Conservation (phyloP, 2,888 invertebrate species). For the Diarsia dahlii region DNA sequence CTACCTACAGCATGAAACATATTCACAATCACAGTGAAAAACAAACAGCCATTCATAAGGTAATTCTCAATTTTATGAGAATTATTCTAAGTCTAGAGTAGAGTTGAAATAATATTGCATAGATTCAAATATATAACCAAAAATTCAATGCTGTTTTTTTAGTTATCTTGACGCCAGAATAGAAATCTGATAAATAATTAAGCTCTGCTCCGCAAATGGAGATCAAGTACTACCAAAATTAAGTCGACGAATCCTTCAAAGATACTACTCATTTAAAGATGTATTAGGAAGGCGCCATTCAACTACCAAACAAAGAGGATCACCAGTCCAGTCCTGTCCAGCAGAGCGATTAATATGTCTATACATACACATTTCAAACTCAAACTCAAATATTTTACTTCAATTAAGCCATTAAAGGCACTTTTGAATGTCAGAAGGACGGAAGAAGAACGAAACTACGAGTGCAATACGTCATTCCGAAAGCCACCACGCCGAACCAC, state of each 20-base stretch:
- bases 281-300: neutral
- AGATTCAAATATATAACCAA: neutral
- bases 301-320: neutral
- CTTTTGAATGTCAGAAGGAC: too few relatives aligned
- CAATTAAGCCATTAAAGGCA: too few relatives aligned
- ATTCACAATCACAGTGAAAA: slow-evolving; percentile 6
- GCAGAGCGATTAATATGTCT: neutral
- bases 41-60: neutral
- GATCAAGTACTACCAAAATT: neutral
- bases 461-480: too few relatives aligned
- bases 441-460: too few relatives aligned
- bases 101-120: neutral
- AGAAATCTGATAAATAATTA: slow-evolving; percentile 1
- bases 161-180: neutral
- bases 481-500: too few relatives aligned
- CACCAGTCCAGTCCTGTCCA: neutral
- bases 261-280: neutral
- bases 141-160: neutral
- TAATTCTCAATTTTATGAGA: neutral
- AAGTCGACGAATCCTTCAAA: neutral
- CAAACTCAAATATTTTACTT: too few relatives aligned
- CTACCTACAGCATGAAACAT: slow-evolving; percentile 4
- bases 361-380: neutral
- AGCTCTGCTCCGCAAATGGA: neutral
- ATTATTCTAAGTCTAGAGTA: neutral